A percentile compares a stretch with the other conserved stretches of the same genome.
Evolutionary conservation across 1,140 invertebrate species (phyloP).

Genomic region (Drosophila tropicalis): DNA sequence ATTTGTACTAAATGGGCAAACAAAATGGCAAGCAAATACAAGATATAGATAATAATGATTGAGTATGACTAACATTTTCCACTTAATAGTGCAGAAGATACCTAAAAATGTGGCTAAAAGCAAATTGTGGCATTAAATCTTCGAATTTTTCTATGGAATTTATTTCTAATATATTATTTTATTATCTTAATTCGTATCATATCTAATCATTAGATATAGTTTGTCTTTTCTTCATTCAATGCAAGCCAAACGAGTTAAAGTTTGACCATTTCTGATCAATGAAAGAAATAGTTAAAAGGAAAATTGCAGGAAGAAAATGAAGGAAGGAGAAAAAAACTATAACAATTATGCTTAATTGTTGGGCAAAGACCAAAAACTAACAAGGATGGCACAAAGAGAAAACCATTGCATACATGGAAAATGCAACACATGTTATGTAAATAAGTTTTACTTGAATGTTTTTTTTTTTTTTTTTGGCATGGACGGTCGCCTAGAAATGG

Average conservation of each 20-base stretch:
- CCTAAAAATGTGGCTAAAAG: too few species aligned
- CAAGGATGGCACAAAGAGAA: not conserved
- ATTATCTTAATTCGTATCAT: too few species aligned
- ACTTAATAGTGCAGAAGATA: too few species aligned
- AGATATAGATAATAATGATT: constrained; percentile 7
- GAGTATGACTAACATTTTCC: not conserved
- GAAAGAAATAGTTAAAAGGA: too few species aligned
- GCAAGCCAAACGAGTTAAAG: too few species aligned
- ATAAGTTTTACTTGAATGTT: constrained; percentile 32
- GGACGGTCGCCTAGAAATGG: constrained; percentile 9
- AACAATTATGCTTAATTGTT: constrained; percentile 53
- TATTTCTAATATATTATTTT: too few species aligned
- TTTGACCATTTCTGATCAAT: too few species aligned
- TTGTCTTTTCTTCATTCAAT: too few species aligned
- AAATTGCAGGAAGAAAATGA: not conserved
- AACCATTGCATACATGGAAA: constrained; percentile 48
- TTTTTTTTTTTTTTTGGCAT: constrained; percentile 9
- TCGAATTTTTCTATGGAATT: too few species aligned
- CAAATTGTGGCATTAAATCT: too few species aligned
- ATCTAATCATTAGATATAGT: too few species aligned
- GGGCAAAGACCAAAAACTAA: constrained; percentile 14
- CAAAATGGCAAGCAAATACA: not conserved
- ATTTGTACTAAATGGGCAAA: not conserved
- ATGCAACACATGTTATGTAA: constrained; percentile 63
- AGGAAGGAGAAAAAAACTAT: not conserved